Evolutionary conservation across 2,113 vertebrate species (phyloP), one percentile per base, ranked within the genome.

Genomic region (Salvelinus namaycush): DNA sequence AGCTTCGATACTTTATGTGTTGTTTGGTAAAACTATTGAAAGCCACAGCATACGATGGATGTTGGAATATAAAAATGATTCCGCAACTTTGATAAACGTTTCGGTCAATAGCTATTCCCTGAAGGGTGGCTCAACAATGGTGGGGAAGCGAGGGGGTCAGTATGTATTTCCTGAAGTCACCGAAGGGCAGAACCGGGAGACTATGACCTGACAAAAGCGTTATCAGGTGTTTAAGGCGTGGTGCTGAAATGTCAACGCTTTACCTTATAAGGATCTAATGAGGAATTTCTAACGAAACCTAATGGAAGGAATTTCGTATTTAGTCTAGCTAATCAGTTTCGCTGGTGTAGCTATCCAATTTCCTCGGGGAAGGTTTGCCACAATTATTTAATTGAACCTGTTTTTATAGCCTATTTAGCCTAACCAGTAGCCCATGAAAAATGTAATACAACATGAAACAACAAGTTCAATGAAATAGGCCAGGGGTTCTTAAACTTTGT

Each of bases 191-290:
- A 6, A 18, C 34, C 34, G 34, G 7, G 24, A 34, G 66, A 24
- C 27, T 39, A 31, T 44, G 9, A 39, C n/a, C 29, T 16, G 27
- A n/a, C 16, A 34, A n/a, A 16, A 16, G 59, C 59, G 1, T 34
- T 29, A 68, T 68, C 39, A 70, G 68, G 68, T 70, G 68, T 70
- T 31, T 70, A 24, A 44, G 68, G 68, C 39, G 68, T 49, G 68
- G 39, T 70, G 31, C 68, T 22, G 39, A 22, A 12, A 24, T 0
- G 20, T 9, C 34, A 69, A 26, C 12, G 16, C 26, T 14, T 67
- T 29, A 69, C 67, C 67, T 39, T 69, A 44, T 39, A 69, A 39
- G 67, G 67, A 54, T 14, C 14, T 16, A 54, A 54, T 54, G 16
- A 54, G 14, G 49, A 54, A 2, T 54, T 54, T 54, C 49, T 18